These are phyloP conservation scores for Corbicula japonica DNA, from an alignment of 2,888 invertebrate species.

Conservation along the genomic window DNA sequence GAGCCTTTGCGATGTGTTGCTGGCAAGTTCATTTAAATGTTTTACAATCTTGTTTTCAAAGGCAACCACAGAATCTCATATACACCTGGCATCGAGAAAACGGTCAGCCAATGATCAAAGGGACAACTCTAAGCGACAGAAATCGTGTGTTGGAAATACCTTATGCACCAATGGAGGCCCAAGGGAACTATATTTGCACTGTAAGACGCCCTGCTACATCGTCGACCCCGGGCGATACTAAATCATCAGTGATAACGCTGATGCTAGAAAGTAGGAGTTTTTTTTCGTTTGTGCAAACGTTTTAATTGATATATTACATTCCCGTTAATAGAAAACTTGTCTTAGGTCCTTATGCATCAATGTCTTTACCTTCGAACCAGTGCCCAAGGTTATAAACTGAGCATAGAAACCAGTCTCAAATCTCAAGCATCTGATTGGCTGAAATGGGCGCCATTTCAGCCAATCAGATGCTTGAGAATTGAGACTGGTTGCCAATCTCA, in stretches of 20 bases:
- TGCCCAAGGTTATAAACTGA: too few relatives aligned
- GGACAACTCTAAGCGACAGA: slow-evolving; percentile 45
- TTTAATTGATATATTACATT: neutral
- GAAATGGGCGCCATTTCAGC: too few relatives aligned
- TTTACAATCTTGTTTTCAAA: too few relatives aligned
- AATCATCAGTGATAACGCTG: slow-evolving; percentile 29
- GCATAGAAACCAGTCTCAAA: too few relatives aligned
- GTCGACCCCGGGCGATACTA: slow-evolving; percentile 11
- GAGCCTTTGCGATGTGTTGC: too few relatives aligned
- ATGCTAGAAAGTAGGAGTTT: slow-evolving; percentile 52
- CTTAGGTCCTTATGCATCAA: neutral
- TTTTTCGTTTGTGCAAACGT: neutral
- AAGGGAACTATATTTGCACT: slow-evolving; percentile 62
- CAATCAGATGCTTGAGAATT: too few relatives aligned
- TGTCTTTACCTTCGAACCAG: neutral
- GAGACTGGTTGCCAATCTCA: too few relatives aligned
- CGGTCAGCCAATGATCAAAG: slow-evolving; percentile 46
- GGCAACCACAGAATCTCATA: slow-evolving; percentile 30
- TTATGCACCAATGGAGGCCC: slow-evolving; percentile 54
- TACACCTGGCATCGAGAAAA: slow-evolving; percentile 56
- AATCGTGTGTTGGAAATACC: slow-evolving; percentile 61
- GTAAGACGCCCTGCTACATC: slow-evolving; percentile 25
- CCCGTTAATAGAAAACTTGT: neutral
- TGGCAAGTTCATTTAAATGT: too few relatives aligned
- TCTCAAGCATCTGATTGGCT: too few relatives aligned